A percentile compares a stretch with the other conserved stretches of the same genome.
phyloP scores from a whole-genome alignment of 2,888 invertebrate species.

The Globia sparganii region DNA sequence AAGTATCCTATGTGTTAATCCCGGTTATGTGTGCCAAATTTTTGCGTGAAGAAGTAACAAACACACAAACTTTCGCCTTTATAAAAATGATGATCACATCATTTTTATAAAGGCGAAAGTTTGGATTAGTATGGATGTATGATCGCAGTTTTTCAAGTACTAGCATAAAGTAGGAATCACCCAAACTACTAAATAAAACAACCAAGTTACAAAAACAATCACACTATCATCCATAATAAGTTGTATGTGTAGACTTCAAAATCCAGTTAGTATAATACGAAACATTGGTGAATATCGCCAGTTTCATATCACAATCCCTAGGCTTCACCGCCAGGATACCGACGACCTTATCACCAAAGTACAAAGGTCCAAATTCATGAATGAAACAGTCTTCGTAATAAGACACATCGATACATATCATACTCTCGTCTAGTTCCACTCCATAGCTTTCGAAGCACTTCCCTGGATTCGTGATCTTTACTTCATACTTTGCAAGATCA shows the following conservation, averaged over 20 bases:
- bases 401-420: conserved; percentile 81
- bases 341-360: conserved; percentile 75
- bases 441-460: conserved; percentile 80
- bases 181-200: conserved; percentile 30
- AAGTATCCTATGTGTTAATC: too few relatives aligned
- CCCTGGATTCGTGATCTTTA: conserved; percentile 62
- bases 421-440: conserved; percentile 73
- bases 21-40: too few relatives aligned
- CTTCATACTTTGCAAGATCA: conserved; percentile 76
- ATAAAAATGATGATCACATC: too few relatives aligned
- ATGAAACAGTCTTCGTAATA: conserved; percentile 81
- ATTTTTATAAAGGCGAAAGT: too few relatives aligned
- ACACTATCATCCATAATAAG: conserved; percentile 67
- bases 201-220: not conserved
- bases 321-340: conserved; percentile 80
- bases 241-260: conserved; percentile 62
- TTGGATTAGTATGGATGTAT: too few relatives aligned
- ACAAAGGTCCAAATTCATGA: conserved; percentile 85
- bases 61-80: too few relatives aligned
- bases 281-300: conserved; percentile 75
- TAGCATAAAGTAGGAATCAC: too few relatives aligned
- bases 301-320: conserved; percentile 76
- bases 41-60: too few relatives aligned
- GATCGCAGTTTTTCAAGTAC: too few relatives aligned
- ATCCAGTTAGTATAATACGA: conserved; percentile 73